A percentile compares a stretch with the other conserved stretches of the same genome.
Conservation (phyloP, 2,888 invertebrate species). For the Nephrotoma flavescens region DNA sequence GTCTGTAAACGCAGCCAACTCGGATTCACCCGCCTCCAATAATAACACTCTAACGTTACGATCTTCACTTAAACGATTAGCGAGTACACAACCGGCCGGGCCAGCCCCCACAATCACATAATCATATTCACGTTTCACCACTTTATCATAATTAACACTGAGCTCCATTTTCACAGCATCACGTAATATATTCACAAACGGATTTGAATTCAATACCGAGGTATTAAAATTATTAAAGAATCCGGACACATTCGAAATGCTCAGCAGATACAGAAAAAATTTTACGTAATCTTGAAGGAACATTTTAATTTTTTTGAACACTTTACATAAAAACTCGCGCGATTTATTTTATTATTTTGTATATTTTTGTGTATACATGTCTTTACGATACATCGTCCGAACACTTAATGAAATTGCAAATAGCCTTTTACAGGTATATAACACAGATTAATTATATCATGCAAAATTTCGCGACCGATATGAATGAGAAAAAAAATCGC, state of each 20-base stretch:
- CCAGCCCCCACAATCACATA: constrained; percentile 56
- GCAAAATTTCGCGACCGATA: background rate
- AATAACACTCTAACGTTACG: constrained; percentile 38
- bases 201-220: background rate
- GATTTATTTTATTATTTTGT: background rate
- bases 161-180: background rate
- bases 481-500: background rate
- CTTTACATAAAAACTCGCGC: too few species aligned
- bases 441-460: background rate
- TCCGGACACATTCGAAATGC: background rate
- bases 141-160: background rate
- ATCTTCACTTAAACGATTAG: constrained; percentile 52
- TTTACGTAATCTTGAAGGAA: background rate
- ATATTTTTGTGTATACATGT: background rate
- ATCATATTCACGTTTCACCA: constrained; percentile 36
- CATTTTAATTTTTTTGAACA: background rate
- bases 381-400: background rate
- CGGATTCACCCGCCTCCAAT: constrained; percentile 31
- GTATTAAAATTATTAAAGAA: background rate
- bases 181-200: background rate
- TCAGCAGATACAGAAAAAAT: background rate
- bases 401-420: background rate
- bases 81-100: constrained; percentile 53
- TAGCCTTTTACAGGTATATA: background rate
- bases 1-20: constrained; percentile 34